A percentile compares a stretch with the other conserved stretches of the same genome.
Evolutionary conservation across 2,113 vertebrate species (phyloP).

Genomic region (Salminus brasiliensis): DNA sequence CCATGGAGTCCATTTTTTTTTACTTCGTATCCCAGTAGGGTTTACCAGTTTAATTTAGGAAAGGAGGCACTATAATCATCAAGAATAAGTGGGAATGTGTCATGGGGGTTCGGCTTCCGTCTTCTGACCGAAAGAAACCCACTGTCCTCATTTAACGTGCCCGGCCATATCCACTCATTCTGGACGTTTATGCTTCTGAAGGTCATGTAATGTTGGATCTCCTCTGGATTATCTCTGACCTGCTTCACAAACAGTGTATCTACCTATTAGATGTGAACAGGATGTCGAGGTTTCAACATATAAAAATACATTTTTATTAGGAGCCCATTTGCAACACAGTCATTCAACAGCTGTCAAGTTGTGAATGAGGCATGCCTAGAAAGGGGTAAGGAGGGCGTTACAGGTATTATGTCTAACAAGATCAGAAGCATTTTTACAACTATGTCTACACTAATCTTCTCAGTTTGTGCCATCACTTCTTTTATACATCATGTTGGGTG

Average conservation of each 20-base stretch:
- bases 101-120: background rate
- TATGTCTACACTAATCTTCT: background rate
- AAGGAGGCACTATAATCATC: background rate
- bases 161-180: background rate
- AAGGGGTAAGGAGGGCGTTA: background rate
- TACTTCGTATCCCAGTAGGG: conserved; percentile 1
- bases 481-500: too few species aligned
- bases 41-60: background rate
- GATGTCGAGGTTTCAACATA: background rate
- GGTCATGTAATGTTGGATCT: background rate
- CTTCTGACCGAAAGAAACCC: background rate
- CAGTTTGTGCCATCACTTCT: background rate
- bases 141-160: background rate
- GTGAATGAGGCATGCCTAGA: background rate
- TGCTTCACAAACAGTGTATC: background rate
- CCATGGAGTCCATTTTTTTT: background rate
- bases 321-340: background rate
- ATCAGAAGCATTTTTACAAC: background rate
- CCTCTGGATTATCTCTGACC: background rate
- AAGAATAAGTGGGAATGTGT: background rate
- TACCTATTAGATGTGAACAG: background rate
- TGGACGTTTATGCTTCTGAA: background rate
- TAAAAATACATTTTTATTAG: background rate
- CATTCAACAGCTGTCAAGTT: background rate
- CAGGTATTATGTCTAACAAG: background rate